Conservation (phyloP, 1,140 invertebrate genomes). For the Archivesica marissinica region DNA sequence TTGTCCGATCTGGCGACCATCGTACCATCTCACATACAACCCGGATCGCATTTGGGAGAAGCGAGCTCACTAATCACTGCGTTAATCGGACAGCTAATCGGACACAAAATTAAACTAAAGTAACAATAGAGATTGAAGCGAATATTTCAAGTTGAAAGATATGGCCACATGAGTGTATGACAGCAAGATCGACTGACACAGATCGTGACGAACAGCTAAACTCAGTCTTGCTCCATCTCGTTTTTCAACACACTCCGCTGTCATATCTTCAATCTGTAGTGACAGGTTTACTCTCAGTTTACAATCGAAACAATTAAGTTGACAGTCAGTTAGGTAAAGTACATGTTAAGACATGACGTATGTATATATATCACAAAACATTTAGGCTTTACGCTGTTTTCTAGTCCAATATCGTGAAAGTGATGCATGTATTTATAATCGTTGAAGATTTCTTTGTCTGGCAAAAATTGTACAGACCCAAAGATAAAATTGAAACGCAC, state of each 20-base stretch:
- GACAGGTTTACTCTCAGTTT: not conserved
- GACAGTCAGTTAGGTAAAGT: slow-evolving; percentile 15
- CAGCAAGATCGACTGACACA: not conserved
- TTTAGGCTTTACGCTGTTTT: not conserved
- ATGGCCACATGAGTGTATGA: not conserved
- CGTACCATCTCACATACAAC: too few relatives aligned
- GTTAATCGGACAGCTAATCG: too few relatives aligned
- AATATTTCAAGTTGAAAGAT: not conserved
- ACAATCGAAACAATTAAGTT: not conserved
- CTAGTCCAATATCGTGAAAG: too few relatives aligned
- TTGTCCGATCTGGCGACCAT: too few relatives aligned
- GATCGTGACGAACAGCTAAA: not conserved
- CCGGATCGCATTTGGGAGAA: too few relatives aligned
- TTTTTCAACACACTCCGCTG: slow-evolving; percentile 4
- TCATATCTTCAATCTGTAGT: not conserved
- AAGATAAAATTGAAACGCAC: too few relatives aligned
- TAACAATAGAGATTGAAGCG: not conserved
- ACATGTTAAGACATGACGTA: not conserved
- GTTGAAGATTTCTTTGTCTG: too few relatives aligned
- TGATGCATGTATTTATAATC: too few relatives aligned
- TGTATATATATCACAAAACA: not conserved
- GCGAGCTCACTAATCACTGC: too few relatives aligned
- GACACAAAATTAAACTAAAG: not conserved
- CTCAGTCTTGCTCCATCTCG: not conserved
- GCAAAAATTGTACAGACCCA: too few relatives aligned